Percentiles rank a stretch among this genome's conserved stretches.
phyloP scores from a whole-genome alignment of 92 coral and sea anemone genomes.

The Pocillopora meandrina region DNA sequence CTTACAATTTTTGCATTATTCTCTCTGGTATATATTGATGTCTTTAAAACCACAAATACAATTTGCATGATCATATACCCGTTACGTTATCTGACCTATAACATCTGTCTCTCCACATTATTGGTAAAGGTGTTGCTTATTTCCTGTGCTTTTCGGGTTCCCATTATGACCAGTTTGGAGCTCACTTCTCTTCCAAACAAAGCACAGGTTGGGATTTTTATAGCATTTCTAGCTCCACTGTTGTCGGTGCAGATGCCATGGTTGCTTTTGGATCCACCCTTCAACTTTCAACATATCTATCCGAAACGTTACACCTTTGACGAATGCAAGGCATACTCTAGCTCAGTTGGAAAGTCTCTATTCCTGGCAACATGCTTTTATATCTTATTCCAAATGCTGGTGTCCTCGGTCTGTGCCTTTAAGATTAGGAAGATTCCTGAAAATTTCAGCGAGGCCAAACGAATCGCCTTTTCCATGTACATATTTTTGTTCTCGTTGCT shows the following conservation, averaged over 20 bases:
- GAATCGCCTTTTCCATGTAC: slow-evolving; percentile 76
- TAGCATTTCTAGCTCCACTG: not conserved
- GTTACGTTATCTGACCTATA: not conserved
- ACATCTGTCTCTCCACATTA: not conserved
- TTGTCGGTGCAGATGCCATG: slow-evolving; percentile 17
- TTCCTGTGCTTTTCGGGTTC: not conserved
- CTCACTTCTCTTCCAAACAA: not conserved
- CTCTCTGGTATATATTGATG: not conserved
- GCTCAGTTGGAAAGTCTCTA: slow-evolving; percentile 29
- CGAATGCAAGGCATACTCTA: slow-evolving; percentile 41
- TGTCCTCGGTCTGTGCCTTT: slow-evolving; percentile 61
- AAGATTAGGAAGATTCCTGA: slow-evolving; percentile 70
- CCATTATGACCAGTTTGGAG: not conserved
- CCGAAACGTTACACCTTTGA: slow-evolving; percentile 47
- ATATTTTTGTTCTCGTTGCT: slow-evolving; percentile 50
- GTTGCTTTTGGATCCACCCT: slow-evolving; percentile 58
- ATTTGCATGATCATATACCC: not conserved
- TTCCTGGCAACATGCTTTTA: slow-evolving; percentile 46
- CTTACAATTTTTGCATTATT: not conserved
- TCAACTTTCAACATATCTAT: not conserved
- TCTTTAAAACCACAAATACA: not conserved
- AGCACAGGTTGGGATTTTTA: not conserved
- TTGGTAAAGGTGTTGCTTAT: not conserved
- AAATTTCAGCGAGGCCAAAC: slow-evolving; percentile 77
- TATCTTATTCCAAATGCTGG: slow-evolving; percentile 41